Conservation (phyloP, 2,797 vertebrate species). For the Psittacula derbiana region DNA sequence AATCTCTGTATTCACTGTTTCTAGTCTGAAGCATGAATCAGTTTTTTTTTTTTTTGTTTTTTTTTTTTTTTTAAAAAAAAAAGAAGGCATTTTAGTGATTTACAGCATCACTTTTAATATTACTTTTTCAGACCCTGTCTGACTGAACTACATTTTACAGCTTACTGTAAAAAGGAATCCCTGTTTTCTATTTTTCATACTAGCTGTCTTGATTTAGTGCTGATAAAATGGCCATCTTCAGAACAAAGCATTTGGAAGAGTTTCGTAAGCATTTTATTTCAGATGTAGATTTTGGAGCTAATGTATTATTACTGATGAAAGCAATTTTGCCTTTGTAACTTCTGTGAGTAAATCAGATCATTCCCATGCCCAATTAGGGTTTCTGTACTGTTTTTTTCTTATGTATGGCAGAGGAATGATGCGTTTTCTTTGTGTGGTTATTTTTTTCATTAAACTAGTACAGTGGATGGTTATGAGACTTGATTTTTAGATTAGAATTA, state of each 20-base stretch:
- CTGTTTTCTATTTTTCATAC: conserved; percentile 46
- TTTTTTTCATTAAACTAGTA: not conserved
- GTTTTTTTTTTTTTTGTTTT: not conserved
- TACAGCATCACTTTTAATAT: not conserved
- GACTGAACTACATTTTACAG: conserved; percentile 25
- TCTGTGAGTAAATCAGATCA: not conserved
- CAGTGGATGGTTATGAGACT: not conserved
- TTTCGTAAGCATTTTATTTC: conserved; percentile 63
- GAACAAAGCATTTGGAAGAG: conserved; percentile 43
- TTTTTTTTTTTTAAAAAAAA: not conserved
- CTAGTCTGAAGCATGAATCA: not conserved
- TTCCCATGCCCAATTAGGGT: not conserved
- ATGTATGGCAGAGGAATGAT: not conserved
- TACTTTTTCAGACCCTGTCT: conserved; percentile 24
- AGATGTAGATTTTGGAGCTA: conserved; percentile 35
- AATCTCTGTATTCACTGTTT: not conserved
- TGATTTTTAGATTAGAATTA: not conserved
- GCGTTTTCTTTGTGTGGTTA: not conserved
- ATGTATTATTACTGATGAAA: conserved; percentile 32
- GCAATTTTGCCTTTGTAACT: conserved; percentile 35
- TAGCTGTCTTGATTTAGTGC: conserved; percentile 56
- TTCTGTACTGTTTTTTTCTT: not conserved
- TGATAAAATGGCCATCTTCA: conserved; percentile 56
- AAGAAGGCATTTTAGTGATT: not conserved
- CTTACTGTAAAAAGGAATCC: conserved; percentile 53